Evolutionary conservation across 2,797 vertebrate genomes (phyloP).

Genomic region (Channa striata): DNA sequence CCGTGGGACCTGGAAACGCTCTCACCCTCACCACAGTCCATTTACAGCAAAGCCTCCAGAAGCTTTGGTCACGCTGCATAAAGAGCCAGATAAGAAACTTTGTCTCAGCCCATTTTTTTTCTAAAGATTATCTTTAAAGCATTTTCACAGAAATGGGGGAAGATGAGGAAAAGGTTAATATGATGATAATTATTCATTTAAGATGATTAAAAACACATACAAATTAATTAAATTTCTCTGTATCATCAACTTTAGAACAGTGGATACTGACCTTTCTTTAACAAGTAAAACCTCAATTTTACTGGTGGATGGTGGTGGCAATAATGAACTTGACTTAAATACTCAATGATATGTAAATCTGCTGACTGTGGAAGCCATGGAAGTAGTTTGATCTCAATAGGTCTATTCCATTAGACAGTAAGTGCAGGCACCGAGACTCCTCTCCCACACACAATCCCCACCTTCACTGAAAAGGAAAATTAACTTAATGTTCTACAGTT

Average conservation of each 20-base stretch:
- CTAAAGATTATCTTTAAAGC: constrained; percentile 29
- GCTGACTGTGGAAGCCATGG: constrained; percentile 25
- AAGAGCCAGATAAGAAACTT: constrained; percentile 45
- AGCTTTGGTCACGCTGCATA: constrained; percentile 43
- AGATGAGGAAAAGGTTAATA: not conserved
- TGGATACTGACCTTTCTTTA: constrained; percentile 17
- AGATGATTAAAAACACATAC: constrained; percentile 35
- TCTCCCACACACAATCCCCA: constrained; percentile 5
- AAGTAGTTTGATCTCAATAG: constrained; percentile 34
- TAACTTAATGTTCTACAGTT: constrained; percentile 16
- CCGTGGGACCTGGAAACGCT: constrained; percentile 26
- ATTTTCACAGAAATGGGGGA: constrained; percentile 3
- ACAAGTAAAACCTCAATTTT: constrained; percentile 19
- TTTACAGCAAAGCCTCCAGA: constrained; percentile 39
- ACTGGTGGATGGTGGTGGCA: constrained; percentile 10
- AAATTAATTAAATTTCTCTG: constrained; percentile 1
- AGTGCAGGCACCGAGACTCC: constrained; percentile 17
- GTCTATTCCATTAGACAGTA: constrained; percentile 37
- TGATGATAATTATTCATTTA: constrained; percentile 23
- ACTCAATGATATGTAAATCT: constrained; percentile 42
- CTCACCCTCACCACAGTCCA: constrained; percentile 39
- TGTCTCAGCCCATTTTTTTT: constrained; percentile 23
- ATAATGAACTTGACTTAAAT: constrained; percentile 27
- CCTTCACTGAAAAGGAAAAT: constrained; percentile 28
- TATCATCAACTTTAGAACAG: constrained; percentile 10